Percentiles rank a stretch among this genome's conserved stretches.
phyloP scores from a whole-genome alignment of 1,140 invertebrate species.

The Nephila pilipes region DNA sequence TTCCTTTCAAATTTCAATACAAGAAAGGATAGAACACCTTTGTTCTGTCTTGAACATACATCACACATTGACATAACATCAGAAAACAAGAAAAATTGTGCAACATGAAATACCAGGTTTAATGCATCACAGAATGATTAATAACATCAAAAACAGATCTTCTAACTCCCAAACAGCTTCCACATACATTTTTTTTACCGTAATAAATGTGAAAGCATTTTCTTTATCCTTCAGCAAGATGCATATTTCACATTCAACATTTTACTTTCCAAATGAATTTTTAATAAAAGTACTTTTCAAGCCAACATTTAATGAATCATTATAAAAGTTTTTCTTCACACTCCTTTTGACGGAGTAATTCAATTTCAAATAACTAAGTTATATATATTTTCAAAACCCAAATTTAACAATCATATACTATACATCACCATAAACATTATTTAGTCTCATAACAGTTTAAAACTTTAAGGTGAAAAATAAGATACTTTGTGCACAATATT shows the following conservation, averaged over 20 bases:
- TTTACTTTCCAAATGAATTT: background rate
- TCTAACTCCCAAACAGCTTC: background rate
- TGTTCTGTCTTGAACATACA: background rate
- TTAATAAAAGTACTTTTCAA: background rate
- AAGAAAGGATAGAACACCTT: background rate
- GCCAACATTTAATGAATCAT: too few relatives aligned
- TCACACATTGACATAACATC: background rate
- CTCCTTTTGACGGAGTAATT: background rate
- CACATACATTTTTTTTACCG: background rate
- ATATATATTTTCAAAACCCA: background rate
- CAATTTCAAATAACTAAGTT: background rate
- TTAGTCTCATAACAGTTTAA: conserved; percentile 5
- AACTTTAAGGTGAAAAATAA: background rate
- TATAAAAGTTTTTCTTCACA: too few relatives aligned
- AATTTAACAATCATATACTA: conserved; percentile 27
- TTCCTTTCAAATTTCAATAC: background rate
- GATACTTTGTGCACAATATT: background rate
- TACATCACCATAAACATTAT: background rate
- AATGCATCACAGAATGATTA: conserved; percentile 1
- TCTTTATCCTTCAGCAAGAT: background rate
- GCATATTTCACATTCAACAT: background rate
- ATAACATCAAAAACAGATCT: conserved; percentile 9
- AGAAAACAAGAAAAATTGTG: conserved; percentile 33
- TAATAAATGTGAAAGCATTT: background rate
- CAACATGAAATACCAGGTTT: background rate